Evolutionary conservation across 2,888 invertebrate species (phyloP), one percentile per base, ranked within the genome.

Genomic region (Glaucopsyche alexis): DNA sequence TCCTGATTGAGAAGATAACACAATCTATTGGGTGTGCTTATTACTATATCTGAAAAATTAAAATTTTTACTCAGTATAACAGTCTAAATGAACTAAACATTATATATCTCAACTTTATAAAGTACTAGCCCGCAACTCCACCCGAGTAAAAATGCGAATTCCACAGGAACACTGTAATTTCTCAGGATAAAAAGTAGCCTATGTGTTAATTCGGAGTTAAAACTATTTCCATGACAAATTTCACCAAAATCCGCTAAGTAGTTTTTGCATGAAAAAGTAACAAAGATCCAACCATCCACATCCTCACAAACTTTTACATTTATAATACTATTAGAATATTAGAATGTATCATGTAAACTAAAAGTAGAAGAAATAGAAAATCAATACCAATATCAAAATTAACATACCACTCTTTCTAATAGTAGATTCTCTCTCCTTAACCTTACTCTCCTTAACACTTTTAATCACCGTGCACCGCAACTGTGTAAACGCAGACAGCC

Each of bases 1-100:
- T 98, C 96, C 83, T 97, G 96, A 80, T 96, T 95, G 60, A 99
- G 87, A 73, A 98, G 87, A 84, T 95, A 98, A 78, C 99, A 96
- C 14, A 99, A 92, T 75, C 98, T 94, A 83, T 99, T 98, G 1
- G 99, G 99, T 2, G 99, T 99, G 49, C 98, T 98, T 70, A 99
- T 96, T 7, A 99, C 92, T 79, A 99, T 96, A 94, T 99, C 97
- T 96, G 90, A 50, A 94, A 94, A 19, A 29, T 71, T 11, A 60
- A 49, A 5, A 13, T 49, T 49, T 1, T 9, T 13, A 13, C 13
- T 49, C 4, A 49, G 9, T 13, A 13, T 49, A 2, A 0, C 9
- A 11, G 14, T 49, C n/a, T 11, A 9, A 49, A 49, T 49, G 14
- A 11, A 4, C 49, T 8, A 49, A 11, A 49, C 42, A 42, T n/a